Base-by-base conservation (phyloP, 2,797 vertebrate species). In the Pteronotus mesoamericanus region DNA sequence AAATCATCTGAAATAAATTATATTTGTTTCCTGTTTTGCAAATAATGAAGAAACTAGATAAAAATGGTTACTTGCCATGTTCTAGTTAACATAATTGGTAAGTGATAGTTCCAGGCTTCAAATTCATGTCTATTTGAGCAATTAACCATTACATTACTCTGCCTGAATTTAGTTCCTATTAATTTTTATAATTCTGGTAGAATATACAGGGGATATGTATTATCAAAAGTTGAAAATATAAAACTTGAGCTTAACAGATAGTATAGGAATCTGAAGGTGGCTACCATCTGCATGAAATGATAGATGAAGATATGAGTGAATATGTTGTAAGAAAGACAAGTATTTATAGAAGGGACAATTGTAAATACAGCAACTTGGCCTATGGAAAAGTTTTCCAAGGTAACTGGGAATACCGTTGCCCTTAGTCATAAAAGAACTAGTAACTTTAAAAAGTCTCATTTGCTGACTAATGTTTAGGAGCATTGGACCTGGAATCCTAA, bases 371-470 rank as follows among this genome's bases (percentile, higher is more conserved):
- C 16, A 80, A 77, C 2, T 46, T 71, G 51, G 10, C 55, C 6
- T 66, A 87, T 39, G 5, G 10, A 68, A 80, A 57, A 21, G 7
- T 6, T 86, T 79, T 69, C n/a, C 26, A 42, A 42, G 29, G 14
- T 2, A 9, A 48, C 14, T n/a, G 0, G 2, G 1, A 64, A 7
- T 9, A 74, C 2, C 16, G 39, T 77, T 26, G 9, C 5, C 0
- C 5, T 55, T 59, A 42, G 29, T 75, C 32, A 69, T 24, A 24
- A 84, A 93, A 59, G 1, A 26, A 59, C 4, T 74, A 44, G 3
- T 29, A 15, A 48, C 42, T 74, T 48, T 24, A 21, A n/a, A 89
- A 68, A 44, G 18, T 5, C 5, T 80, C 51, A 61, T n/a, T 75
- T 69, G 42, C 5, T 89, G 77, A 85, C 8, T 61, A 74, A 18